These are phyloP conservation scores for Neotoxoptera formosana DNA, from an alignment of 1,140 invertebrate genomes.

Conservation along the genomic window DNA sequence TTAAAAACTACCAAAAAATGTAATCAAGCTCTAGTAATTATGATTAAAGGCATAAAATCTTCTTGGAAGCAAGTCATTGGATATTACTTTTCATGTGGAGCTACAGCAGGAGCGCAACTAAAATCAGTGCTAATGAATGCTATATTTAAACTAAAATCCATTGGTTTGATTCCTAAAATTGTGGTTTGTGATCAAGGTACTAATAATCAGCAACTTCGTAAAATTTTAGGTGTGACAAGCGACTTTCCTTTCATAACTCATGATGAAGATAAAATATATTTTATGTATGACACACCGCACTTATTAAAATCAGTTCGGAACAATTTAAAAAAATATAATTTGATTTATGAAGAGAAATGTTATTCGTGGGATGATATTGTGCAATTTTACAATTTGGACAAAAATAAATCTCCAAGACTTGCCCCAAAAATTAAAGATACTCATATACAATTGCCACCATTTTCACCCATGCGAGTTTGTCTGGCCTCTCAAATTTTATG, in stretches of 20 bases:
- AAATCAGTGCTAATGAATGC: not conserved
- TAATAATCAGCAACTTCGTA: conserved; percentile 1
- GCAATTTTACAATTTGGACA: not conserved
- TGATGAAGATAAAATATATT: not conserved
- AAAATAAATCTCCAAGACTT: not conserved
- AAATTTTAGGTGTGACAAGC: not conserved
- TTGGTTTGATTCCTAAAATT: not conserved
- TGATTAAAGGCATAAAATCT: not conserved
- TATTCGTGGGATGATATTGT: conserved; percentile 4
- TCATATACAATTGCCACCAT: not conserved
- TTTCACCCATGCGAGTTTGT: not conserved
- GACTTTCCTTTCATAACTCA: not conserved
- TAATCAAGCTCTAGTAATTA: not conserved
- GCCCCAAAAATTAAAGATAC: not conserved
- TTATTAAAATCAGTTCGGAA: too few relatives aligned
- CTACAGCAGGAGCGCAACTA: not conserved
- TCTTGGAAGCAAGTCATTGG: not conserved
- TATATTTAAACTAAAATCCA: conserved; percentile 12
- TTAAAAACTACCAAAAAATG: not conserved
- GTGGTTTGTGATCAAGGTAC: not conserved
- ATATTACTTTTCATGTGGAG: not conserved
- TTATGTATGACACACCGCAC: not conserved
- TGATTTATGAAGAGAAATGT: not conserved
- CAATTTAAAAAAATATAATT: too few relatives aligned
- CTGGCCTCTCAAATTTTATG: conserved; percentile 8